Conservation (phyloP, 2,797 vertebrate species). For the Lophotriccus pileatus region DNA sequence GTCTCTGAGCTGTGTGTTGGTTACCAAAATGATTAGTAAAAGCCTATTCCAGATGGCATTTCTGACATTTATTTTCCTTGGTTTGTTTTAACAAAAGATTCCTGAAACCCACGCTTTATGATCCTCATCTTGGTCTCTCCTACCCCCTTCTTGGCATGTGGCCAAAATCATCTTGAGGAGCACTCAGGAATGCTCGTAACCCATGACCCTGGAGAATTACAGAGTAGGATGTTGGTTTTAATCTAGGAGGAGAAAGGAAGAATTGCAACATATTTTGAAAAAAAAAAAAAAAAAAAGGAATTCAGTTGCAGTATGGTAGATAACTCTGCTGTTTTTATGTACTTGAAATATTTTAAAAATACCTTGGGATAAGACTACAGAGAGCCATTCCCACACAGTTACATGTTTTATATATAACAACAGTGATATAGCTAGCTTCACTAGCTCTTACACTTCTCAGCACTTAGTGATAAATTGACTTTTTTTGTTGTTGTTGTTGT, state of each 20-base stretch:
- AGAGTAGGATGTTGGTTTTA: slow-evolving; percentile 2
- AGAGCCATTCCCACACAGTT: not conserved
- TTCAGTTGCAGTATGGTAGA: not conserved
- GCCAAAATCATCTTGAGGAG: slow-evolving; percentile 31
- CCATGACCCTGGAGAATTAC: not conserved
- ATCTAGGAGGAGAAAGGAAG: slow-evolving; percentile 13
- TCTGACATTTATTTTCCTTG: slow-evolving; percentile 18
- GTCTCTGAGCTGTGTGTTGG: not conserved
- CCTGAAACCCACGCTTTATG: not conserved
- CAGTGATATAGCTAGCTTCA: not conserved
- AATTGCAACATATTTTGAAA: slow-evolving; percentile 27
- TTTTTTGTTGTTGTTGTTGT: not conserved
- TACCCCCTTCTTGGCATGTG: slow-evolving; percentile 13
- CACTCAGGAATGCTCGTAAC: not conserved
- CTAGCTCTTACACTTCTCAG: not conserved
- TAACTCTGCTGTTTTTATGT: not conserved
- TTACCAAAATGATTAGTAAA: slow-evolving; percentile 5
- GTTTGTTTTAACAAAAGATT: slow-evolving; percentile 31
- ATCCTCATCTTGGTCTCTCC: not conserved
- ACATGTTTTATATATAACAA: not conserved
- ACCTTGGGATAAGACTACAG: not conserved
- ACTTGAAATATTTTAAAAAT: not conserved
- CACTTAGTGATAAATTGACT: not conserved
- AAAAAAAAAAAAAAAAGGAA: not conserved
- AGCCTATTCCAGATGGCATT: not conserved